Conservation (phyloP, 2,888 invertebrate genomes). For the Metallyticus violacea region DNA sequence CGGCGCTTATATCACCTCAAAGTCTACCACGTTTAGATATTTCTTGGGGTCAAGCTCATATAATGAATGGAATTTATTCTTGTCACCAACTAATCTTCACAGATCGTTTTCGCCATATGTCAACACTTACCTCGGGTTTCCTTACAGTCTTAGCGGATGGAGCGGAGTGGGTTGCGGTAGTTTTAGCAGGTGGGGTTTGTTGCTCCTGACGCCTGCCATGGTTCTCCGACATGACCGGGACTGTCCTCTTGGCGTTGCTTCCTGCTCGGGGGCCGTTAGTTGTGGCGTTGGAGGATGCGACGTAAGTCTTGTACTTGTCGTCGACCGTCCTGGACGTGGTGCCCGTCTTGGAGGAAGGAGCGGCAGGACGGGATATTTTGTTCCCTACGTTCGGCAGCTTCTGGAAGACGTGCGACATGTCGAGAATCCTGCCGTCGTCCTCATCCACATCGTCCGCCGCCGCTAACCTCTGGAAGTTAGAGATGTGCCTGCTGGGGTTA, state of each 20-base stretch:
- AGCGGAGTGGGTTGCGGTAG: neutral
- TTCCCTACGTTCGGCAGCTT: conserved; percentile 49
- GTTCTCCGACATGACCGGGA: neutral
- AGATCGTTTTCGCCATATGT: too few species aligned
- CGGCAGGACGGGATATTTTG: conserved; percentile 39
- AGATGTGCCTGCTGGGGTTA: neutral
- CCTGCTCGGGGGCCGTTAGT: neutral
- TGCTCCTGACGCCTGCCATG: neutral
- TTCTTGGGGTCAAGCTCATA: too few species aligned
- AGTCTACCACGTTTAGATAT: too few species aligned
- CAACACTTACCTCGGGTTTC: neutral
- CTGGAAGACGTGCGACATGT: conserved; percentile 29
- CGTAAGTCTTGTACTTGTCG: conserved; percentile 32
- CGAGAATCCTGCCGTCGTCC: neutral
- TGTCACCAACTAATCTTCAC: too few species aligned
- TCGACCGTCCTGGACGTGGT: neutral
- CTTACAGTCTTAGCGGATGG: neutral
- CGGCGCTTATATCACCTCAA: too few species aligned
- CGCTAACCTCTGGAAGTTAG: neutral
- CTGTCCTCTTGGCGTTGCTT: conserved; percentile 1
- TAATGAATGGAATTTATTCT: too few species aligned
- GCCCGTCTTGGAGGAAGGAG: neutral
- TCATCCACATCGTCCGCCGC: conserved; percentile 18
- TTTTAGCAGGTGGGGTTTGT: neutral
- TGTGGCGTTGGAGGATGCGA: conserved; percentile 18